These are phyloP conservation scores for Cryptocephalus moraei DNA, from an alignment of 2,888 invertebrate species.

Conservation along the genomic window DNA sequence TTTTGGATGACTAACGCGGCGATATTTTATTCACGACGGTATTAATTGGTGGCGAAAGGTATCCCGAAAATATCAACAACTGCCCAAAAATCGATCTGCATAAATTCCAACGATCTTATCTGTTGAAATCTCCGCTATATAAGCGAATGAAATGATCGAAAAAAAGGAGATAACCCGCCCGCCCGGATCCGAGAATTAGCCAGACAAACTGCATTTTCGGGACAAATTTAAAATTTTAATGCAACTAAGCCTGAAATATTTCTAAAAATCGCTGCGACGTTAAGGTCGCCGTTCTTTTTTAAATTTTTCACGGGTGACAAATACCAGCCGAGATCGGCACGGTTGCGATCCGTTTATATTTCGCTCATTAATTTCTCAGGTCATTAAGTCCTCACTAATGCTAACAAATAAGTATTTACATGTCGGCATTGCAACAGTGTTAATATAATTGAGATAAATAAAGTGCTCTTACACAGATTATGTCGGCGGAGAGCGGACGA, in stretches of 20 bases:
- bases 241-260: constrained; percentile 30
- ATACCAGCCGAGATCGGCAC: constrained; percentile 10
- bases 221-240: constrained; percentile 28
- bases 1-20: no score
- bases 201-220: constrained; percentile 29
- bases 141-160: constrained; percentile 3
- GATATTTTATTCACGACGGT: no score
- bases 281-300: constrained; percentile 21
- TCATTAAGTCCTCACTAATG: constrained; percentile 10
- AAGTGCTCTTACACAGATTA: no score
- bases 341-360: constrained; percentile 11
- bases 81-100: no score
- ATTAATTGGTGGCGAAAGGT: no score
- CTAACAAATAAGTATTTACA: constrained; percentile 9
- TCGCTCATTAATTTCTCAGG: constrained; percentile 12
- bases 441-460: no score
- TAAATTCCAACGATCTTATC: background rate
- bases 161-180: constrained; percentile 17
- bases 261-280: constrained; percentile 23
- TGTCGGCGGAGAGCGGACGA: no score
- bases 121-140: background rate
- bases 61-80: no score
- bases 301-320: constrained; percentile 19
- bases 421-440: background rate
- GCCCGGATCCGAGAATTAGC: constrained; percentile 25